Evolutionary conservation across 2,113 vertebrate genomes (phyloP), one percentile per base, ranked within the genome.

Genomic region (Lutjanus erythropterus): DNA sequence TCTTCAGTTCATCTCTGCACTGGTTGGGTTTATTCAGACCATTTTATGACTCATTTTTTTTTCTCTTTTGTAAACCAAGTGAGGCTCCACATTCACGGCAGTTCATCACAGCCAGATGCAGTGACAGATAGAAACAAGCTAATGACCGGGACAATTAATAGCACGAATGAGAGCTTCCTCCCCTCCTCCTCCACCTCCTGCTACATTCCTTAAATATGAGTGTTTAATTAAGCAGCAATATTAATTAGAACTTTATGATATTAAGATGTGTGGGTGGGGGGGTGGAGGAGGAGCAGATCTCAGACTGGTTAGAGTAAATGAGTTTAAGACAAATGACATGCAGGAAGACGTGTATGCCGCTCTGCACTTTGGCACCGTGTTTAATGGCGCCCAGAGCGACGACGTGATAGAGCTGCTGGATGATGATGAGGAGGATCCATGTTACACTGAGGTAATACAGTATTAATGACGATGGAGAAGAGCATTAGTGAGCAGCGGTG

Each of bases 161-260:
- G 72, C 56, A 88, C 6, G 29, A 80, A 81, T 85, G 76, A 86
- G 60, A 73, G 73, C 72, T 59, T 59, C 78, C 83, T 65, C 78
- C 68, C 68, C 71, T 49, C 81, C 69, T 69, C 86, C 65, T 74
- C 75, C 72, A n/a, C 74, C 47, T 78, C 50, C 80, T 80, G 65
- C 42, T 81, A 75, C 79, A 82, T 81, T 91, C 81, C 76, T 94
- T 92, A 93, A 94, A 94, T 93, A 94, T 91, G 91, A 92, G 81
- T 91, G 87, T 94, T 95, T 94, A 94, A 95, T 94, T 94, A 94
- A 91, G 91, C 81, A 86, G 91, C 81, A 82, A 84, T 92, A 93
- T 94, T 93, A 94, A 93, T 94, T 94, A 92, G 81, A 81, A 78
- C 86, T 88, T 86, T 64, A 88, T 92, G 86, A 91, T 89, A 92